Percentiles rank a stretch among this genome's conserved stretches.
These are phyloP conservation scores for Acrobasis suavella DNA, from an alignment of 2,888 invertebrate genomes.

Conservation along the genomic window DNA sequence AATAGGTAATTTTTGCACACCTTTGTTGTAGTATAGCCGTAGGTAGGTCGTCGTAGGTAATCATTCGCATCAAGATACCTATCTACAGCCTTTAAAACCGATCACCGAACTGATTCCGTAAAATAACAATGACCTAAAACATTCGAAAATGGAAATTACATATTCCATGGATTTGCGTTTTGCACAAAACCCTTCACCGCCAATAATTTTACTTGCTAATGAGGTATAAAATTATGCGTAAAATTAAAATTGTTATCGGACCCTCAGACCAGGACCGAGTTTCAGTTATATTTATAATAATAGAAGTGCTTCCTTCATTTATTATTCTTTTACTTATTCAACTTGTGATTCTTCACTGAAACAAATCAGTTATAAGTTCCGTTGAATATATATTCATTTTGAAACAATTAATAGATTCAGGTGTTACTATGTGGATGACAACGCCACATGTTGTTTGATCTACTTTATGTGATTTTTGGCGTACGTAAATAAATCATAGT, in stretches of 20 bases:
- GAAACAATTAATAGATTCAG: too few species aligned
- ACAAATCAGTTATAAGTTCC: background rate
- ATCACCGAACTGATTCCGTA: too few species aligned
- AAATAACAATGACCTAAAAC: background rate
- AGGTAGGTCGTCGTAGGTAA: too few species aligned
- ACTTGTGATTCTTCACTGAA: background rate
- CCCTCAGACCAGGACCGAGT: constrained; percentile 28
- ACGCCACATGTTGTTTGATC: too few species aligned
- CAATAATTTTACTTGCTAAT: constrained; percentile 54
- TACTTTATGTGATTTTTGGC: too few species aligned
- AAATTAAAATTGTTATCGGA: constrained; percentile 44
- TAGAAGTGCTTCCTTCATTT: constrained; percentile 12
- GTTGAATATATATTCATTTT: background rate
- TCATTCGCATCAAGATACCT: too few species aligned
- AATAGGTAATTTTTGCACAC: too few species aligned
- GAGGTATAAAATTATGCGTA: constrained; percentile 46
- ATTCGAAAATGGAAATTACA: constrained; percentile 4
- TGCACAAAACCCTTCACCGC: constrained; percentile 28
- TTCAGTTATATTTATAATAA: constrained; percentile 23
- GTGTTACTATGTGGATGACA: too few species aligned
- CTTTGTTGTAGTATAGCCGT: too few species aligned
- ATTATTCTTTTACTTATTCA: constrained; percentile 15
- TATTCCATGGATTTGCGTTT: constrained; percentile 5
- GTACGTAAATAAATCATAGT: too few species aligned
- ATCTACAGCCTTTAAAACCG: too few species aligned